Evolutionary conservation across 1,140 invertebrate species (phyloP).

Genomic region (Philotrypesis tridentata): DNA sequence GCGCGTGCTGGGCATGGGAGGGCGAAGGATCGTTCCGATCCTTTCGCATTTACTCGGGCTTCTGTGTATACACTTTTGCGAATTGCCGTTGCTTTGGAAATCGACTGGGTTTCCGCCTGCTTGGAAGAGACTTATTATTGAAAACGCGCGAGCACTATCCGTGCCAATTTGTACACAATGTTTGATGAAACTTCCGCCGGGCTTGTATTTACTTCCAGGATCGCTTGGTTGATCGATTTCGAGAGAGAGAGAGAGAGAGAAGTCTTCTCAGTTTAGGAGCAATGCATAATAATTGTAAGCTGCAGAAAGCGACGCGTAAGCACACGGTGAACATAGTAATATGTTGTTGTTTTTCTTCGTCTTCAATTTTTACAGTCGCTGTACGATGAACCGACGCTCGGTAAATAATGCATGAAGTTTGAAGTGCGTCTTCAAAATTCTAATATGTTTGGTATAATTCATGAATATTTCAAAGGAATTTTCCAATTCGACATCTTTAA

Average conservation of each 20-base stretch:
- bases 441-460: neutral
- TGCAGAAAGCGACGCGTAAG: neutral
- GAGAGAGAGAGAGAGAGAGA: neutral
- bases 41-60: too few species aligned
- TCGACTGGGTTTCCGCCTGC: neutral
- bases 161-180: constrained; percentile 28
- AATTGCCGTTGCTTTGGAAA: constrained; percentile 3
- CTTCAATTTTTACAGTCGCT: neutral
- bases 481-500: neutral
- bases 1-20: too few species aligned
- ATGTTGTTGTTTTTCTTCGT: neutral
- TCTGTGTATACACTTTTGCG: neutral
- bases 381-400: neutral
- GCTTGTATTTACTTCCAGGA: neutral
- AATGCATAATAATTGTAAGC: neutral
- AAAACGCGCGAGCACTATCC: neutral
- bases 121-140: neutral
- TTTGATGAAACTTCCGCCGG: neutral
- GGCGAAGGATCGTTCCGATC: neutral
- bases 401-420: neutral
- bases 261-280: neutral
- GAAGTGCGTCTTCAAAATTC: neutral
- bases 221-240: neutral
- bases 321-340: neutral
- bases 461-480: neutral